Evolutionary conservation across 2,797 vertebrate genomes (phyloP).

Genomic region (Anabacerthia variegaticeps): DNA sequence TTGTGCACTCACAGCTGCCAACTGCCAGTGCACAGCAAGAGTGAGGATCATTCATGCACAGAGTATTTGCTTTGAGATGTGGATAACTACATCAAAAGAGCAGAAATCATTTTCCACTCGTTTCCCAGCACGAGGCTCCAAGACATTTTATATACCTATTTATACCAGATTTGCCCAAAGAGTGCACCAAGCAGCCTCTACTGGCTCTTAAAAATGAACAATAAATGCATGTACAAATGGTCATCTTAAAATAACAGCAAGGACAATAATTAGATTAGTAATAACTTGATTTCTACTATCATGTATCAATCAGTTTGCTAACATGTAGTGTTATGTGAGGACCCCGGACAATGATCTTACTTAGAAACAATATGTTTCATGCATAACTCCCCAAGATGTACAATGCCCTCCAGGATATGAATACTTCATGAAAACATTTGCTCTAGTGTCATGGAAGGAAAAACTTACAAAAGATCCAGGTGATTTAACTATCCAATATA

Average conservation of each 20-base stretch:
- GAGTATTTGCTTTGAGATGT: background rate
- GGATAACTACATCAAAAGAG: background rate
- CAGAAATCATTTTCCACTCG: background rate
- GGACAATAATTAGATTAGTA: background rate
- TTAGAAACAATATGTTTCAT: background rate
- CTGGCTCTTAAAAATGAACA: background rate
- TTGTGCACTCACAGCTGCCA: background rate
- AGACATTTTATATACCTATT: background rate
- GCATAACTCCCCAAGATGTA: background rate
- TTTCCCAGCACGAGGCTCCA: background rate
- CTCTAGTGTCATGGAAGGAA: background rate
- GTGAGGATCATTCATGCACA: background rate
- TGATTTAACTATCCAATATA: background rate
- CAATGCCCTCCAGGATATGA: background rate
- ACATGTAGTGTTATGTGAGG: background rate
- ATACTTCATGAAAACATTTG: background rate
- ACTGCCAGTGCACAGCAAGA: background rate
- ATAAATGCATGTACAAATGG: background rate
- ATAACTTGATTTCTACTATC: background rate
- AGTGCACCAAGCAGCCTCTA: background rate
- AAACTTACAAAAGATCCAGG: background rate
- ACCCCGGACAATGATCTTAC: background rate
- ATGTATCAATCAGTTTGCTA: constrained; percentile 12
- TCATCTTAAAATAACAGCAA: background rate
- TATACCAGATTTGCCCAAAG: background rate